phyloP scores from a whole-genome alignment of 2,888 invertebrate species.

The Leucania comma region DNA sequence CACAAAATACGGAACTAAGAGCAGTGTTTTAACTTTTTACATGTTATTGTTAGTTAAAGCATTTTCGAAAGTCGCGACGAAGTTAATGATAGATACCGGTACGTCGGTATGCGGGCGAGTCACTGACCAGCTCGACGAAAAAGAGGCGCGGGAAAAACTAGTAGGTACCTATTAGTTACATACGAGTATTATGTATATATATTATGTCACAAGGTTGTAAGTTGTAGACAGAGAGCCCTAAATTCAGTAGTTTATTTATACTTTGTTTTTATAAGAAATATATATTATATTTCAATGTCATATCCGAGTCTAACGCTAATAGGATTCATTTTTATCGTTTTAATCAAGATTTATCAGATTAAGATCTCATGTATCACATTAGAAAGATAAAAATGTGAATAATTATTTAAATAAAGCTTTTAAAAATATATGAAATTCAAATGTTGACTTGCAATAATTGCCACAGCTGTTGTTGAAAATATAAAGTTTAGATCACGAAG shows the following conservation, averaged over 20 bases:
- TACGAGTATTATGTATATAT: constrained; percentile 43
- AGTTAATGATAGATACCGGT: constrained; percentile 45
- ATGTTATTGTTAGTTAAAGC: constrained; percentile 26
- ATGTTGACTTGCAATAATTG: neutral
- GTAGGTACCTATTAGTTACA: constrained; percentile 11
- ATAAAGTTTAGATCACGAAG: neutral
- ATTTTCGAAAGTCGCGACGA: constrained; percentile 18
- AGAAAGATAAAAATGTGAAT: neutral
- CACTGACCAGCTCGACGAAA: constrained; percentile 32
- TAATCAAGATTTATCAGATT: neutral
- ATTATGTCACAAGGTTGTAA: neutral
- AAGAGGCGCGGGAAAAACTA: constrained; percentile 23
- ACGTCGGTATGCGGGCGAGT: constrained; percentile 22
- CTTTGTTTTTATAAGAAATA: neutral
- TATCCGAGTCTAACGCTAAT: neutral
- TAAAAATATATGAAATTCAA: neutral
- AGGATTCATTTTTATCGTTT: neutral
- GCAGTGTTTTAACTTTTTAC: constrained; percentile 17
- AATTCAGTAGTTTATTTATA: neutral
- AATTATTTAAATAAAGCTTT: neutral
- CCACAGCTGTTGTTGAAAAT: neutral
- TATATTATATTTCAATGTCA: neutral
- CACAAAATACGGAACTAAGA: constrained; percentile 4
- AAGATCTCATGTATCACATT: neutral
- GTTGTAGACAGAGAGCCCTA: neutral